Percentiles rank a stretch among this genome's conserved stretches.
These are phyloP conservation scores for Globodera ellingtonae DNA, from an alignment of 1,140 invertebrate genomes.

Conservation along the genomic window DNA sequence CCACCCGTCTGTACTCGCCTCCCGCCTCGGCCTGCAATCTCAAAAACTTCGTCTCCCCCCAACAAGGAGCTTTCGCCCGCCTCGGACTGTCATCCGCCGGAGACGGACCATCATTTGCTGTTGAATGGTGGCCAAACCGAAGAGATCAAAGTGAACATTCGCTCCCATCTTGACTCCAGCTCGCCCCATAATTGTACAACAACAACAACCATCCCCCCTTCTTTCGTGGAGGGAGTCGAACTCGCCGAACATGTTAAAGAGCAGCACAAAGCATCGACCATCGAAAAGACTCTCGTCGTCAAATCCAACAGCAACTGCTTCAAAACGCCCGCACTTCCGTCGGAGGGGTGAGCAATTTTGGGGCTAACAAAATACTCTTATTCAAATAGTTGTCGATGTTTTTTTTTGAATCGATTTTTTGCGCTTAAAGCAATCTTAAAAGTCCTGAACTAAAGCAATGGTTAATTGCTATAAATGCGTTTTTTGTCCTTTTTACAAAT, in stretches of 20 bases:
- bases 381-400: neutral
- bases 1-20: neutral
- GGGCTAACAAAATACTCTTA: neutral
- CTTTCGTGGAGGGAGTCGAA: no score
- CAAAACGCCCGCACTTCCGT: conserved; percentile 24
- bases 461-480: no score
- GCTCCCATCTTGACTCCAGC: neutral
- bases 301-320: neutral
- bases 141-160: neutral
- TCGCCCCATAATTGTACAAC: no score
- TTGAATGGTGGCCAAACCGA: neutral
- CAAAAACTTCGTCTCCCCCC: neutral
- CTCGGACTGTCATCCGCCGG: neutral
- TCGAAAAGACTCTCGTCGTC: neutral
- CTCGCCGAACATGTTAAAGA: no score
- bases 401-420: neutral
- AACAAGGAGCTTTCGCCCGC: neutral
- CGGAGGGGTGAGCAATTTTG: neutral
- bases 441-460: no score
- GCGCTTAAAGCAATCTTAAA: no score
- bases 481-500: no score
- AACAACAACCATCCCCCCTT: no score
- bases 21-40: neutral
- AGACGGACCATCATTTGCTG: neutral
- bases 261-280: neutral